Evolutionary conservation across 2,113 vertebrate genomes (phyloP).

Genomic region (Clinocottus analis): DNA sequence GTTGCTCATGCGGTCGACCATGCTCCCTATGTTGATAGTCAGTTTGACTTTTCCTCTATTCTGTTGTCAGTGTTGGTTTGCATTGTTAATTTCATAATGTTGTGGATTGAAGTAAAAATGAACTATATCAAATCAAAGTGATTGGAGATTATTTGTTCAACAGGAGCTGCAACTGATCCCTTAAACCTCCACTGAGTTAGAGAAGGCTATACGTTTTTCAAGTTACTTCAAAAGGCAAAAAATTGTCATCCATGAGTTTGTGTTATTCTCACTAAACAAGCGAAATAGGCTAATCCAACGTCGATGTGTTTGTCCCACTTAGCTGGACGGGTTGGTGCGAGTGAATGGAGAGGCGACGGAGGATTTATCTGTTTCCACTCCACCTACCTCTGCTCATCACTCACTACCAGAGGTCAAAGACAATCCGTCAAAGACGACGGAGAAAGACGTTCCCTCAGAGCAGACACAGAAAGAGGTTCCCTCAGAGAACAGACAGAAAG

Average conservation of each 20-base stretch:
- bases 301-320: slow-evolving; percentile 36
- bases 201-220: not conserved
- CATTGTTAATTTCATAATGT: not conserved
- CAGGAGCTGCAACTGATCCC: not conserved
- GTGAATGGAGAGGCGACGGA: slow-evolving; percentile 85
- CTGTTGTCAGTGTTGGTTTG: not conserved
- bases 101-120: not conserved
- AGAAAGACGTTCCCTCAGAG: not conserved
- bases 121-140: not conserved
- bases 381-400: slow-evolving; percentile 38
- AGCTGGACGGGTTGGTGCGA: slow-evolving; percentile 91
- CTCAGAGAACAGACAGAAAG: not conserved
- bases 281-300: not conserved
- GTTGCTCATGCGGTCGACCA: not conserved
- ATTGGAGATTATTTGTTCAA: not conserved
- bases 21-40: not conserved
- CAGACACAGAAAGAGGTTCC: not conserved
- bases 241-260: not conserved
- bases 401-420: slow-evolving; percentile 35
- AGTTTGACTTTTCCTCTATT: not conserved
- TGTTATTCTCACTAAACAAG: not conserved
- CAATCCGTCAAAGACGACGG: not conserved
- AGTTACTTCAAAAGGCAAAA: not conserved
- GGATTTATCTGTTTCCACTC: slow-evolving; percentile 47
- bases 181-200: not conserved